A percentile compares a stretch with the other conserved stretches of the same genome.
phyloP scores from a whole-genome alignment of 2,888 invertebrate species.

The Brassicogethes aeneus region DNA sequence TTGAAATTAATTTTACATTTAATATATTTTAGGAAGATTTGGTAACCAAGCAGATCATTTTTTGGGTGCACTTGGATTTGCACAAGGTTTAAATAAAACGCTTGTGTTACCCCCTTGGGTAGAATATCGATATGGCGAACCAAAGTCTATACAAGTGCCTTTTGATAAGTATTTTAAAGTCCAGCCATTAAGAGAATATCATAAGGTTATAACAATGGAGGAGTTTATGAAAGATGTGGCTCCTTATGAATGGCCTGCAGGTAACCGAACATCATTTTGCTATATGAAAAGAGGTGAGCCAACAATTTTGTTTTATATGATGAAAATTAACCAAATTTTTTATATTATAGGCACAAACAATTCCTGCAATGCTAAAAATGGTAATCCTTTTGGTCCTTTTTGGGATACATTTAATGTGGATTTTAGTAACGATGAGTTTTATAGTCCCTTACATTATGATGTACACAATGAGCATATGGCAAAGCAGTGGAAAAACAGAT shows the following conservation, averaged over 20 bases:
- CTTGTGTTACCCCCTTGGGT: constrained; percentile 93
- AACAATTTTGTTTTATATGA: constrained; percentile 1
- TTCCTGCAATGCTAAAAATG: constrained; percentile 92
- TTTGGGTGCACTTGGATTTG: constrained; percentile 84
- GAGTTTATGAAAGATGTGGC: constrained; percentile 77
- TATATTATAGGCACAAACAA: constrained; percentile 36
- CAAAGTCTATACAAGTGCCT: constrained; percentile 78
- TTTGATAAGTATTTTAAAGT: constrained; percentile 86
- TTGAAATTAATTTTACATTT: no score
- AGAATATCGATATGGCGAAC: constrained; percentile 79
- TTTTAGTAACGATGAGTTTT: constrained; percentile 84
- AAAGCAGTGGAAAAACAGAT: constrained; percentile 62
- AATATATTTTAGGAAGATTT: constrained; percentile 71
- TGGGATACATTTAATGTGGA: constrained; percentile 91
- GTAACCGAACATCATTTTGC: constrained; percentile 64
- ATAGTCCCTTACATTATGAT: constrained; percentile 83
- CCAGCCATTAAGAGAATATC: constrained; percentile 62
- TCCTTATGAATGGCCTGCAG: constrained; percentile 70
- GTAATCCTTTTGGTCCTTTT: constrained; percentile 97
- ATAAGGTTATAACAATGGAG: constrained; percentile 85
- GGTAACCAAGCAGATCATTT: constrained; percentile 99
- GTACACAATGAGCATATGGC: constrained; percentile 60
- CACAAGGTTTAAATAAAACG: constrained; percentile 82
- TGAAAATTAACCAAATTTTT: constrained; percentile 13
- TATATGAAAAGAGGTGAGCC: constrained; percentile 47